These are phyloP conservation scores for Entomyzon cyanotis DNA, from an alignment of 2,113 vertebrate species.

Conservation along the genomic window DNA sequence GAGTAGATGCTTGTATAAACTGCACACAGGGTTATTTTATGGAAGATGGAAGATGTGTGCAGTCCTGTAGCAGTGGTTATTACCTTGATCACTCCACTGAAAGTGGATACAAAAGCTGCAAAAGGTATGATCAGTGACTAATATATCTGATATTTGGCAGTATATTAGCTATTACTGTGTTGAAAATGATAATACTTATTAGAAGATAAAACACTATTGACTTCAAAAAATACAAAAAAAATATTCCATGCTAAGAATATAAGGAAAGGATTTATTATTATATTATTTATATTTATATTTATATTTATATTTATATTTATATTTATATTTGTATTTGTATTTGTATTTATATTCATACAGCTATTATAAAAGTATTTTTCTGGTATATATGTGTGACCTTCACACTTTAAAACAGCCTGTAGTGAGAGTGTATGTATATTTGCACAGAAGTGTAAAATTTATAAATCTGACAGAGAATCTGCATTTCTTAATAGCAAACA, in stretches of 20 bases:
- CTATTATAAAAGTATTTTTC: neutral
- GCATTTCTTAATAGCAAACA: neutral
- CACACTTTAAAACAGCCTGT: neutral
- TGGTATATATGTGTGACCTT: neutral
- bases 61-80: conserved; percentile 84
- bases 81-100: conserved; percentile 86
- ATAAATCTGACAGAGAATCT: neutral
- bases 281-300: no score
- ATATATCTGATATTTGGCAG: neutral
- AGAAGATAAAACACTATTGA: neutral
- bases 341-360: neutral
- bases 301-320: no score
- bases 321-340: no score
- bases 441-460: neutral
- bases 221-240: neutral
- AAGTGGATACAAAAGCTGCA: conserved; percentile 85
- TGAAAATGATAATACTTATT: neutral
- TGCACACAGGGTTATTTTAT: conserved; percentile 88
- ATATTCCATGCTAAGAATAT: neutral
- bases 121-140: conserved; percentile 71
- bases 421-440: neutral
- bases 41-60: conserved; percentile 93
- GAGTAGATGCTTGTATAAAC: conserved; percentile 88
- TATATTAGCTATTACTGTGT: neutral
- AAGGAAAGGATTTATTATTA: neutral